Conservation (phyloP, 2,797 vertebrate genomes). For the Gobio occitaniae region DNA sequence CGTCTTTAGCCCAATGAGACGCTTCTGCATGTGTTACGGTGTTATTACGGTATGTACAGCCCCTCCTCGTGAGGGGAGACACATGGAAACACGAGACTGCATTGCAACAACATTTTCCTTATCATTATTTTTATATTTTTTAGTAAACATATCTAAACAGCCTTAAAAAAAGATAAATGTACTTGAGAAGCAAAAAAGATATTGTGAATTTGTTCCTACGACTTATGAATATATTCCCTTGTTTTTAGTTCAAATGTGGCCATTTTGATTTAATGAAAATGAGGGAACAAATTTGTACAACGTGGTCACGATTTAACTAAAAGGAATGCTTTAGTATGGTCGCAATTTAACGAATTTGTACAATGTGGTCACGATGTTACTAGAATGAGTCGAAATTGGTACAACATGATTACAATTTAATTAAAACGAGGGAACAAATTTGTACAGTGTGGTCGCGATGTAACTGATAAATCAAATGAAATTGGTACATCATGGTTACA, state of each 20-base stretch:
- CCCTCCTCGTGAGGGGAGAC: background rate
- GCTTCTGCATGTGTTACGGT: constrained; percentile 86
- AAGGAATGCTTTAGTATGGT: background rate
- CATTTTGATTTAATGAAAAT: background rate
- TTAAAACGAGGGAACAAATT: background rate
- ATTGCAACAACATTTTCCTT: background rate
- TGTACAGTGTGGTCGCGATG: background rate
- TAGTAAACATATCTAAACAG: no score
- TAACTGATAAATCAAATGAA: background rate
- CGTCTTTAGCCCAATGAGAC: constrained; percentile 85
- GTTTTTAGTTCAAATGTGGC: background rate
- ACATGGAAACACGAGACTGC: background rate
- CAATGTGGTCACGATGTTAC: background rate
- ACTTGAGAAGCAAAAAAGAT: background rate
- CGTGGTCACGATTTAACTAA: background rate
- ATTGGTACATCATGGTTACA: no score
- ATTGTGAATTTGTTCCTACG: background rate
- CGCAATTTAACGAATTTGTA: background rate
- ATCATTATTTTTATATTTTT: background rate
- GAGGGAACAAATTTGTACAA: background rate
- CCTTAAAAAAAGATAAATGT: background rate
- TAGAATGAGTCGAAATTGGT: background rate
- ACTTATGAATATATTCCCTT: background rate
- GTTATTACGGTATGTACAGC: constrained; percentile 82
- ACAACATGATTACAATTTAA: background rate